These are phyloP conservation scores for Spea hammondii DNA, from an alignment of 2,797 vertebrate genomes.

Conservation along the genomic window DNA sequence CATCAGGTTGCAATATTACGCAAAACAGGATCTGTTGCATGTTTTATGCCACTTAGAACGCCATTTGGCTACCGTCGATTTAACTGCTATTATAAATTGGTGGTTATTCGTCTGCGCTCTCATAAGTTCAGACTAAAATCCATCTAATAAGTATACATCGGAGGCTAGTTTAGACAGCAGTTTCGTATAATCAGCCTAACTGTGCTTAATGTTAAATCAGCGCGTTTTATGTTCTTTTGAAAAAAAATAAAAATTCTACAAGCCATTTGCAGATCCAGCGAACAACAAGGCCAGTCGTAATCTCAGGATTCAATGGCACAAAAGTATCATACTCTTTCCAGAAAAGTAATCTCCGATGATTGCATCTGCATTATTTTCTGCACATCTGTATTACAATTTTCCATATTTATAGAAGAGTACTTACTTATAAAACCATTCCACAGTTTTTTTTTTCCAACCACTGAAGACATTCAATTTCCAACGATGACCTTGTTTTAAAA, in stretches of 20 bases:
- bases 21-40: not conserved
- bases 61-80: not conserved
- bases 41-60: slow-evolving; percentile 17
- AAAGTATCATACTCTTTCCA: slow-evolving; percentile 33
- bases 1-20: not conserved
- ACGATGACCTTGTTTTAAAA: slow-evolving; percentile 33
- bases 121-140: slow-evolving; percentile 10
- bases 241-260: slow-evolving; percentile 2
- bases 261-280: slow-evolving; percentile 44
- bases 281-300: slow-evolving; percentile 27
- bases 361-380: slow-evolving; percentile 50
- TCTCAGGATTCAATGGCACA: slow-evolving; percentile 46
- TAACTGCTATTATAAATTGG: slow-evolving; percentile 7
- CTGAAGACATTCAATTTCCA: slow-evolving; percentile 41
- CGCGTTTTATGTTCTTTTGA: slow-evolving; percentile 39
- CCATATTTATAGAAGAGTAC: slow-evolving; percentile 40
- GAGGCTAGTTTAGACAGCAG: slow-evolving; percentile 27
- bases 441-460: slow-evolving; percentile 27
- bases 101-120: slow-evolving; percentile 25
- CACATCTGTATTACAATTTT: slow-evolving; percentile 51
- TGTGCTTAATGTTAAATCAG: slow-evolving; percentile 31
- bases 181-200: slow-evolving; percentile 45
- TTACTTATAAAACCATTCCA: slow-evolving; percentile 51
- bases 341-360: slow-evolving; percentile 49
- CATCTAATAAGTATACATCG: slow-evolving; percentile 39